Conservation (phyloP, 2,113 vertebrate genomes). For the Xenus cinereus region DNA sequence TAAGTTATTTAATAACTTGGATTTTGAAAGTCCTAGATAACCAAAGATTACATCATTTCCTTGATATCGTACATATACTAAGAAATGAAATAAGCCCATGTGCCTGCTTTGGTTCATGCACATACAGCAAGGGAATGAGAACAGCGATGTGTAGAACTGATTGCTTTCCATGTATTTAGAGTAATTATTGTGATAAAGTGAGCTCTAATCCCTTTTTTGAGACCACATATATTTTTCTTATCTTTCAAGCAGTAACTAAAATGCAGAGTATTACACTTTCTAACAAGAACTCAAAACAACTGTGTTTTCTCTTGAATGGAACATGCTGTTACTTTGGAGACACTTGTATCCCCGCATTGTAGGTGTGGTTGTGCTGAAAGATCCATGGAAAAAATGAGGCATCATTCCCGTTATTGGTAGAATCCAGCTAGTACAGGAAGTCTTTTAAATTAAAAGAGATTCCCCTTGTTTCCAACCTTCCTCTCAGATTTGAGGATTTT, state of each 20-base stretch:
- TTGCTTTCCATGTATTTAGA: not conserved
- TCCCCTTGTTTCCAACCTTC: not conserved
- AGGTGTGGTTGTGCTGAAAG: not conserved
- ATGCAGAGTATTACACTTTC: not conserved
- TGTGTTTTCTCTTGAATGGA: not conserved
- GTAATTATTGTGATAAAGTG: not conserved
- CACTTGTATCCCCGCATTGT: not conserved
- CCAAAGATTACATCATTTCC: not conserved
- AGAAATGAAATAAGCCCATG: not conserved
- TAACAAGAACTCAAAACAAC: not conserved
- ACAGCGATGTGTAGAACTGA: not conserved
- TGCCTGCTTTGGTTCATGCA: not conserved
- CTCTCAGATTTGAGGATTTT: not conserved
- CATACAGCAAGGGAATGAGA: not conserved
- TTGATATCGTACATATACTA: not conserved
- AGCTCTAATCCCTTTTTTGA: not conserved
- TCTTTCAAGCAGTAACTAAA: not conserved
- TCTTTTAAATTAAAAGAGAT: not conserved
- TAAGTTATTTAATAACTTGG: not conserved
- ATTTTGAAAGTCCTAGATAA: slow-evolving; percentile 8
- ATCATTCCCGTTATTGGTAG: not conserved
- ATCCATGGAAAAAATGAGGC: not conserved
- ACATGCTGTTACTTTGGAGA: not conserved
- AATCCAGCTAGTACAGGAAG: not conserved
- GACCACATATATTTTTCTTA: not conserved